phyloP scores from a whole-genome alignment of 2,113 vertebrate genomes.

The Piaya cayana region DNA sequence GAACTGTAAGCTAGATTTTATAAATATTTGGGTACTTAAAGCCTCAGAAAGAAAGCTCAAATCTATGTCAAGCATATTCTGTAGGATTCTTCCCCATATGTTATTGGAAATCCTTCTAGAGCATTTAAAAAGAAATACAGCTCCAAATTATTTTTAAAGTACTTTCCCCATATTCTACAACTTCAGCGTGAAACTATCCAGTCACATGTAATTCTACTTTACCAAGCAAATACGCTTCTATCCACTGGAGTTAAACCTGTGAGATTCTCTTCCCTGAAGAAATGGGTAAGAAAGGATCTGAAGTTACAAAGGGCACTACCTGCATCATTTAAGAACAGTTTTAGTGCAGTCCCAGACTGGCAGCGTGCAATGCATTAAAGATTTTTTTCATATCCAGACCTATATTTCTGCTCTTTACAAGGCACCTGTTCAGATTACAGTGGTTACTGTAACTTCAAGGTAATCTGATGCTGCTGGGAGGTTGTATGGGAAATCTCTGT shows the following conservation, averaged over 20 bases:
- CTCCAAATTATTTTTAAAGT: not conserved
- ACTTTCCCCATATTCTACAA: not conserved
- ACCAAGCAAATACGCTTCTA: not conserved
- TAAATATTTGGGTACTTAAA: not conserved
- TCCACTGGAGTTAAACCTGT: not conserved
- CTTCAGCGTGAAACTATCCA: not conserved
- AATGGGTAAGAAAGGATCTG: not conserved
- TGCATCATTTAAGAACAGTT: conserved; percentile 13
- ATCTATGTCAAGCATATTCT: not conserved
- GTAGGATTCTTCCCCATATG: not conserved
- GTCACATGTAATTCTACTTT: not conserved
- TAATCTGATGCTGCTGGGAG: not conserved
- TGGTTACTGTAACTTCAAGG: conserved; percentile 10
- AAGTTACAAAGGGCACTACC: not conserved
- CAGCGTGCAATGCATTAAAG: not conserved
- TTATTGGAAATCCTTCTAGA: not conserved
- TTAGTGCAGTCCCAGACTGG: not conserved
- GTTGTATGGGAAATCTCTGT: not conserved
- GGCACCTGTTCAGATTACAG: conserved; percentile 3
- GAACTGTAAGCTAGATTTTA: not conserved
- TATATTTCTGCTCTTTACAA: not conserved
- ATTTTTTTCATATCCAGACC: not conserved
- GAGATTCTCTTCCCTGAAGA: not conserved
- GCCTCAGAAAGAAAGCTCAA: not conserved
- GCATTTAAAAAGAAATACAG: not conserved